These are phyloP conservation scores for Scaptomyza cyrtandrae DNA, from an alignment of 2,888 invertebrate species.

Conservation along the genomic window DNA sequence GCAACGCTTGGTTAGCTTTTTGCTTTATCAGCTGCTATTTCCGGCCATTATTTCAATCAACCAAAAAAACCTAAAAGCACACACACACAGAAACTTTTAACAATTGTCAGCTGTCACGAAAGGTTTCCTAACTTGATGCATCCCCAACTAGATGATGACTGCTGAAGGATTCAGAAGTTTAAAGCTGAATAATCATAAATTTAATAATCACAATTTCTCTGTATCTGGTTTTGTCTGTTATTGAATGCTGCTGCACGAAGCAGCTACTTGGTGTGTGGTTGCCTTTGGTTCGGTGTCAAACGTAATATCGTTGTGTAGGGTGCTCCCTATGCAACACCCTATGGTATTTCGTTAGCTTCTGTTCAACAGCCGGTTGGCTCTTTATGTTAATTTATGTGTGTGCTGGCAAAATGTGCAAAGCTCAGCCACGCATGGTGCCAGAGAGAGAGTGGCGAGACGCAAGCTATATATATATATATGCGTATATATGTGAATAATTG, in stretches of 20 bases:
- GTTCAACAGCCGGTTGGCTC: conserved; percentile 39
- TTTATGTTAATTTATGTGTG: conserved; percentile 78
- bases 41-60: conserved; percentile 42
- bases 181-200: conserved; percentile 52
- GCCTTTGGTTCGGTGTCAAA: conserved; percentile 70
- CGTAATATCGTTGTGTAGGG: conserved; percentile 2
- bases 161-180: conserved; percentile 27
- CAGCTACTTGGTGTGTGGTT: conserved; percentile 48
- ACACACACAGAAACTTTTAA: not conserved
- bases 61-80: conserved; percentile 1
- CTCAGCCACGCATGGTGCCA: conserved; percentile 73
- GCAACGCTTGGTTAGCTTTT: conserved; percentile 33
- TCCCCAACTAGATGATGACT: conserved; percentile 28
- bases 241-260: conserved; percentile 47
- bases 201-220: conserved; percentile 3
- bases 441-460: not conserved
- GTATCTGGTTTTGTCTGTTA: conserved; percentile 15
- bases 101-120: conserved; percentile 70
- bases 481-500: conserved; percentile 58
- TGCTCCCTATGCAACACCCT: not conserved
- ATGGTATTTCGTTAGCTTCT: not conserved
- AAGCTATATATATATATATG: not conserved
- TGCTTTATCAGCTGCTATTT: conserved; percentile 57
- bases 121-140: conserved; percentile 18
- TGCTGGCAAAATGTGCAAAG: conserved; percentile 79